Evolutionary conservation across 2,888 invertebrate genomes (phyloP).

Genomic region (Noctua pronuba): DNA sequence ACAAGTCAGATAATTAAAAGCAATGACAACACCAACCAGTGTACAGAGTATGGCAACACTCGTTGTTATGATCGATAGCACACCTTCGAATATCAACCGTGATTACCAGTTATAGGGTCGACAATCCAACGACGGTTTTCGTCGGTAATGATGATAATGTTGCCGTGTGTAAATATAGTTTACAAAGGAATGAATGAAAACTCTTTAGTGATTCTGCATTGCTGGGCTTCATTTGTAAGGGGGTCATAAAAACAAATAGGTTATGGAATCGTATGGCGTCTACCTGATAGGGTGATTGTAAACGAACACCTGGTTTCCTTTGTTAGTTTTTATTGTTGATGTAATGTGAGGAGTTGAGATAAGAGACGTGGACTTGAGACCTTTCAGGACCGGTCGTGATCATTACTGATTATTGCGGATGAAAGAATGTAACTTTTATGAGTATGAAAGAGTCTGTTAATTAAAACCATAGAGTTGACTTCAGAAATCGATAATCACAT

Average conservation of each 20-base stretch:
- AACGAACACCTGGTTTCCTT: constrained; percentile 44
- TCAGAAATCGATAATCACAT: background rate
- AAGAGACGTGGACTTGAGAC: constrained; percentile 8
- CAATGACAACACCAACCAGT: constrained; percentile 59
- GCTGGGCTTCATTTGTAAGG: constrained; percentile 34
- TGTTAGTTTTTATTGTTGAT: constrained; percentile 46
- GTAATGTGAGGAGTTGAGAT: constrained; percentile 42
- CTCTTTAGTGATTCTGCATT: constrained; percentile 55
- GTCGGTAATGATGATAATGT: constrained; percentile 38
- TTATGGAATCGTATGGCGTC: constrained; percentile 39
- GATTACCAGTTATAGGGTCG: accelerated
- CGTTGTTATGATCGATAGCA: constrained; percentile 34
- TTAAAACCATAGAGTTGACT: background rate
- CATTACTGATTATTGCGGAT: background rate
- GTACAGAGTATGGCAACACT: constrained; percentile 56
- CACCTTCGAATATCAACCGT: constrained; percentile 24
- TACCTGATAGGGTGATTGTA: constrained; percentile 39
- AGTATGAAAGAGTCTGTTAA: background rate
- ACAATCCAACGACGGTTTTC: constrained; percentile 13
- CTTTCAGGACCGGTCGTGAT: background rate
- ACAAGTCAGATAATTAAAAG: constrained; percentile 67
- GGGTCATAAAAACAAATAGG: constrained; percentile 39
- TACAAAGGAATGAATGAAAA: constrained; percentile 58
- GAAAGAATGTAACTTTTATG: background rate
- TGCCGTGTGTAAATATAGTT: constrained; percentile 65